Evolutionary conservation across 2,113 vertebrate species (phyloP), one percentile per base, ranked within the genome.

Genomic region (Ammodytes marinus): DNA sequence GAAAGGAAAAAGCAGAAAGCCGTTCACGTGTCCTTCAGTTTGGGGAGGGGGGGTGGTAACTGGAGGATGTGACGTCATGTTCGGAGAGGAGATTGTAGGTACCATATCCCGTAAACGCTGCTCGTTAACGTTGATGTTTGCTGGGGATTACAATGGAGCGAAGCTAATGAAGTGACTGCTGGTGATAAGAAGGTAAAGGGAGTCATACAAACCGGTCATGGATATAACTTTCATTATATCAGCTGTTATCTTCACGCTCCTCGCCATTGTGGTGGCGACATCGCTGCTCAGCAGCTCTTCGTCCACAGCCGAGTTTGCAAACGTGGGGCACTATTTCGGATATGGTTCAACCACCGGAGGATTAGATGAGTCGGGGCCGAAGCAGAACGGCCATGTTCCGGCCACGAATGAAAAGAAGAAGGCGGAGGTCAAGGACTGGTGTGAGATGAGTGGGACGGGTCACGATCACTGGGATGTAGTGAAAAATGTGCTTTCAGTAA

Each of bases 391-490:
- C 1, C 64, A 84, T 11, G n/a, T 83, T 3, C 67, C 80, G 27
- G 71, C 68, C n/a, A 27, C 15, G 39, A 74, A 68, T 43, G 55
- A 66, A 69, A 54, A 63, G 19, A 49, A 77, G 67, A 5, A 69
- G 64, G 6, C n/a, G 40, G 14, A 1, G 12, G 53, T 4, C 70
- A 88, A 91, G 1, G 78, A 89, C 79, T 93, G 93, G 92, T 85
- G 80, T 2, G 89, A 94, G 52, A 79, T 91, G 37, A 93, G 92
- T 57, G 90, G 72, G 27, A 27, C 3, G 91, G 93, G 79, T 67
- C 89, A 1, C 93, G 92, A 93, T 15, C 93, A 94, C 91, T 94
- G 93, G 93, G 93, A 94, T 40, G 90, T 94, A 6, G 92, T 94
- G 54, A 92, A 92, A 17, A 88, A 84, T n/a, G 93, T 93, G 66